Percentiles rank a stretch among this genome's conserved stretches.
Conservation (phyloP, 2,888 invertebrate species). For the Pollenia angustigena region DNA sequence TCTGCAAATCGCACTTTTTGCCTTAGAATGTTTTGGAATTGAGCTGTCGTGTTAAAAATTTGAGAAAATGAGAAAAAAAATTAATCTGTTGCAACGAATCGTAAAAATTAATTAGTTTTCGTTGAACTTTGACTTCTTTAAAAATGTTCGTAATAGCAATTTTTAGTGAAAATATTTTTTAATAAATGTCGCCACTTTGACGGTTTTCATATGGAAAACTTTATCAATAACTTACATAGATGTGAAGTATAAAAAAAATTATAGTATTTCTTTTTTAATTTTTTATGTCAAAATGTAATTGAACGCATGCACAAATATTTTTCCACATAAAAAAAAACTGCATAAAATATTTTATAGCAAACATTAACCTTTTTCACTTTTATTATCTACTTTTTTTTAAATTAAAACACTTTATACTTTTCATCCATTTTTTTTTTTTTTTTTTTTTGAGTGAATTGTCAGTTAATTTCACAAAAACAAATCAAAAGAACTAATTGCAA, state of each 20-base stretch:
- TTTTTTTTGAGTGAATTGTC: constrained; percentile 23
- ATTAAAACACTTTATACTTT: constrained; percentile 21
- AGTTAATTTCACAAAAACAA: constrained; percentile 12
- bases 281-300: constrained; percentile 10
- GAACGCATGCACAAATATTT: not conserved
- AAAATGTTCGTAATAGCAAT: no score
- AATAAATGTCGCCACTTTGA: not conserved
- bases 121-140: no score
- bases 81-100: no score
- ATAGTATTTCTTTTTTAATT: not conserved
- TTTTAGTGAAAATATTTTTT: not conserved
- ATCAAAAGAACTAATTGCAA: not conserved
- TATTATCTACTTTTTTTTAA: not conserved
- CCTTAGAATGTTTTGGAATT: no score
- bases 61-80: no score
- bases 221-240: not conserved
- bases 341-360: constrained; percentile 9
- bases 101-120: no score
- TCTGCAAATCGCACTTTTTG: no score
- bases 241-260: not conserved
- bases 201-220: not conserved
- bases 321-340: constrained; percentile 3
- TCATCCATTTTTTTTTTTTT: constrained; percentile 12
- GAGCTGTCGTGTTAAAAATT: no score
- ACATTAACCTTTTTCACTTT: not conserved